These are phyloP conservation scores for Sprattus sprattus DNA, from an alignment of 2,113 vertebrate genomes.

Conservation along the genomic window DNA sequence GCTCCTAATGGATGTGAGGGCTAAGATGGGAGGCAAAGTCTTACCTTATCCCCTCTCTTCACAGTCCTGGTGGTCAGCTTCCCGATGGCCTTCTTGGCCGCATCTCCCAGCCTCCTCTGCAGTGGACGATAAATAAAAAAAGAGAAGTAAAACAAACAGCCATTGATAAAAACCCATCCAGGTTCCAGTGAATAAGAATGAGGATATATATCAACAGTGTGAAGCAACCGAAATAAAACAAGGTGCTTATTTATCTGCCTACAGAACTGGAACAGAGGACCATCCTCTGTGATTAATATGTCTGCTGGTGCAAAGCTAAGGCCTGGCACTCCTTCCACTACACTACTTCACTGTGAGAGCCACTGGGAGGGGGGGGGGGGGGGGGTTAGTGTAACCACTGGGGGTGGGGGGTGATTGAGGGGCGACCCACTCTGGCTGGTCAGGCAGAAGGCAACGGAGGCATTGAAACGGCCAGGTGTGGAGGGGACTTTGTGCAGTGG, in stretches of 20 bases:
- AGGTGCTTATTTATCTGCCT: background rate
- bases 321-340: too few relatives aligned
- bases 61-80: constrained; percentile 95
- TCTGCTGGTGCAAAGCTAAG: too few relatives aligned
- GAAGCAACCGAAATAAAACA: background rate
- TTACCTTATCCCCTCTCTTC: constrained; percentile 97
- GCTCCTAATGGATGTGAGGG: background rate
- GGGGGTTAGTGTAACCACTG: too few relatives aligned
- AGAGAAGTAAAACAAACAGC: background rate
- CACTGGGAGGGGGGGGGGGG: too few relatives aligned
- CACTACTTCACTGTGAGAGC: too few relatives aligned
- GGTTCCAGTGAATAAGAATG: background rate
- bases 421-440: too few relatives aligned
- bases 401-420: too few relatives aligned
- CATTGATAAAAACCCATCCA: background rate
- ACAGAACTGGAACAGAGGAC: too few relatives aligned
- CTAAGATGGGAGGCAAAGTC: background rate
- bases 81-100: constrained; percentile 94
- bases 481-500: too few relatives aligned
- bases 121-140: constrained; percentile 24
- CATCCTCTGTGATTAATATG: too few relatives aligned
- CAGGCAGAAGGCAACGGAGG: too few relatives aligned
- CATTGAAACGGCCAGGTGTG: too few relatives aligned
- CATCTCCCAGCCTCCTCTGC: constrained; percentile 93
- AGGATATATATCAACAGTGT: background rate